Evolutionary conservation across 2,797 vertebrate genomes (phyloP), one percentile per base, ranked within the genome.

Genomic region (Telmatherina bonti): DNA sequence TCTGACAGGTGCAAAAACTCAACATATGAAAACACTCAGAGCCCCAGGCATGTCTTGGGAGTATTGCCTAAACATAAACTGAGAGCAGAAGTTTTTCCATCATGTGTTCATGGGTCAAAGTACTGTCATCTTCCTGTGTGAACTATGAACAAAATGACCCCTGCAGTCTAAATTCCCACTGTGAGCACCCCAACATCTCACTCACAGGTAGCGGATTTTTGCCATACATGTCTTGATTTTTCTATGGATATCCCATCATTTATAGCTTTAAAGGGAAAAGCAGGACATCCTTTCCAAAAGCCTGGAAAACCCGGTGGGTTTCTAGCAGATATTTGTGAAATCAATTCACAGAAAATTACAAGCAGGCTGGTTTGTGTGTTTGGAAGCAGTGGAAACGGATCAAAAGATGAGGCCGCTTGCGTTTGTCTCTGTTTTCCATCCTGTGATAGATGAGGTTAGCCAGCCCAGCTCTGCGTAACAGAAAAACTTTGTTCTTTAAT

Each of bases 381-480:
- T n/a, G 11, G 18, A 47, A 27, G 20, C 52, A 27, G 43, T 36
- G 47, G 49, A 72, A 38, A n/a, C n/a, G 52, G 52, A 67, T 70
- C 53, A 64, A 52, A 74, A 65, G 35, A 31, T 20, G 33, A 57
- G 52, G 60, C 59, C 1, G 4, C 29, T 18, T 67, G 22, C 47
- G 12, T 74, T 68, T 62, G 52, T 54, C 54, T 63, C 54, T 49
- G 27, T 20, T 72, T 36, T 52, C 52, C n/a, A 53, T 51, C 16
- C 41, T 29, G 43, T 62, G 59, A 78, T 68, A 62, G 63, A 71
- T 51, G 75, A 86, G 45, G 51, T 62, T 66, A 43, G 66, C 64
- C 41, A 38, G 4, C 15, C 22, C 20, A 16, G 41, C 43, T 61
- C 56, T 20, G 30, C 7, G 10, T 60, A 3, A 68, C 54, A 65